Conservation (phyloP, 2,888 invertebrate genomes). For the Chymomyza amoena region DNA sequence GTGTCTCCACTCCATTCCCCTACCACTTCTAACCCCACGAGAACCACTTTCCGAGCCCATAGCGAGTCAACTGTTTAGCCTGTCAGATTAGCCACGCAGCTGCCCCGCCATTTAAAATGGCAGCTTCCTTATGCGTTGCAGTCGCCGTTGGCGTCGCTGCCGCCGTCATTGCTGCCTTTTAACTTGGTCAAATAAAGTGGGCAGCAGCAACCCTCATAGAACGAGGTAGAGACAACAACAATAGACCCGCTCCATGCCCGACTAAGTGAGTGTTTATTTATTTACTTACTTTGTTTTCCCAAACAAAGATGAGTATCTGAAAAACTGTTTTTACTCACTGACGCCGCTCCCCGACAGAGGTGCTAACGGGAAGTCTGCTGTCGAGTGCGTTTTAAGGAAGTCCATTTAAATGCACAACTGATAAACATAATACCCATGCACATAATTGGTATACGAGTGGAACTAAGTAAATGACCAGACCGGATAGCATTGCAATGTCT, state of each 20-base stretch:
- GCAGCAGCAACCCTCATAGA: conserved; percentile 7
- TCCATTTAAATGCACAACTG: conserved; percentile 72
- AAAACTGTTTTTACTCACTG: conserved; percentile 21
- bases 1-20: background rate
- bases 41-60: background rate
- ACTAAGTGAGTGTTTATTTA: conserved; percentile 48
- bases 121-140: conserved; percentile 53
- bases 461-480: background rate
- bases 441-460: conserved; percentile 12
- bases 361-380: conserved; percentile 65
- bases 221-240: background rate
- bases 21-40: conserved; percentile 4
- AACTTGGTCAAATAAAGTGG: conserved; percentile 38
- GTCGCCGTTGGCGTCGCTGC: conserved; percentile 14
- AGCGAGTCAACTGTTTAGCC: conserved; percentile 50
- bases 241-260: background rate
- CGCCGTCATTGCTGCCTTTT: conserved; percentile 13
- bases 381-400: conserved; percentile 67
- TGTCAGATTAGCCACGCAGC: conserved; percentile 61
- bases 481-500: conserved; percentile 1
- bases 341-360: conserved; percentile 24
- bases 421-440: conserved; percentile 62
- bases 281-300: conserved; percentile 45
- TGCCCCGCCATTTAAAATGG: conserved; percentile 54
- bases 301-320: conserved; percentile 64